Evolutionary conservation across 2,113 vertebrate genomes (phyloP).

Genomic region (Hydrochoerus hydrochaeris): DNA sequence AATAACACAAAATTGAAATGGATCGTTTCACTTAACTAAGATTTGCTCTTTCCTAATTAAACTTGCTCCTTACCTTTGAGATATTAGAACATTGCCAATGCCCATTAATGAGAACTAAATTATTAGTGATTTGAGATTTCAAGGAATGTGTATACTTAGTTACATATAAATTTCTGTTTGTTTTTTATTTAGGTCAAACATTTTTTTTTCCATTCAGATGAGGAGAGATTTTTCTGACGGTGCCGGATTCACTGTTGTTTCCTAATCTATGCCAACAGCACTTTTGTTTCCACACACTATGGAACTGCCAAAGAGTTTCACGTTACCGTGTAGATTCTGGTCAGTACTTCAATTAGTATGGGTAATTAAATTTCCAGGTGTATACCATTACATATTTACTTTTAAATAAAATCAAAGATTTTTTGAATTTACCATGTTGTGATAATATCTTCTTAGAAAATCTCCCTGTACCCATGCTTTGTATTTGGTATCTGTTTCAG

Average conservation of each 20-base stretch:
- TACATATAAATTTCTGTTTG: background rate
- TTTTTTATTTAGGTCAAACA: background rate
- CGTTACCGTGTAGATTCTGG: conserved; percentile 30
- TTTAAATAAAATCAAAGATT: conserved; percentile 69
- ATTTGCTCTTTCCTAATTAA: background rate
- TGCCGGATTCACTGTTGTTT: conserved; percentile 27
- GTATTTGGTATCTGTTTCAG: conserved; percentile 75
- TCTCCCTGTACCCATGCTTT: conserved; percentile 10
- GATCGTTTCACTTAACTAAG: background rate
- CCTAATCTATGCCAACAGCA: conserved; percentile 40
- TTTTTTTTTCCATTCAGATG: background rate
- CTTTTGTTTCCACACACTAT: conserved; percentile 57
- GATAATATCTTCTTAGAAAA: conserved; percentile 70
- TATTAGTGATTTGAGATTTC: background rate
- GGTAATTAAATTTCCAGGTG: conserved; percentile 68
- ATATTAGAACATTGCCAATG: conserved; percentile 6
- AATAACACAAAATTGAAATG: background rate
- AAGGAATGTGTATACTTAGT: background rate
- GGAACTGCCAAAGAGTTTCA: conserved; percentile 36
- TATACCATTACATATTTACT: conserved; percentile 45
- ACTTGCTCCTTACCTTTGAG: background rate
- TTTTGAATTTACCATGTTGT: conserved; percentile 71
- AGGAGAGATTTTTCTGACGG: background rate
- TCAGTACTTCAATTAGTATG: conserved; percentile 65
- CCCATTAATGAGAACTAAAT: background rate